These are phyloP conservation scores for Protophormia terraenovae DNA, from an alignment of 2,888 invertebrate species.

Conservation along the genomic window DNA sequence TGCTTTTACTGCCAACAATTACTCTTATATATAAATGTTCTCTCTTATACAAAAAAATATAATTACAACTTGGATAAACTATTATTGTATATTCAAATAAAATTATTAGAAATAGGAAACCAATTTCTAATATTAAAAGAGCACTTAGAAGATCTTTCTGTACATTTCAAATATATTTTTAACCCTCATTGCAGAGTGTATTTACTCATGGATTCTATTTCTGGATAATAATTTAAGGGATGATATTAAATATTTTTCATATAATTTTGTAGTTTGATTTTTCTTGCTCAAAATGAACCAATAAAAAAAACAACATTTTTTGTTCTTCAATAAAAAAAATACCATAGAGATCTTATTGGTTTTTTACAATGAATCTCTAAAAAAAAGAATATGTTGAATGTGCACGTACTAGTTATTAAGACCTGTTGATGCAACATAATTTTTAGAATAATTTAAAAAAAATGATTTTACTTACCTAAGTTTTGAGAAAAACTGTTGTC, in stretches of 20 bases:
- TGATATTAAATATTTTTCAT: conserved; percentile 7
- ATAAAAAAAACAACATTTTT: conserved; percentile 40
- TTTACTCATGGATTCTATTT: not conserved
- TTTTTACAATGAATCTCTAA: not conserved
- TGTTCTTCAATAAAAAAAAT: conserved; percentile 16
- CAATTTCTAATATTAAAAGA: too few relatives aligned
- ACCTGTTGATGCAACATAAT: conserved; percentile 41
- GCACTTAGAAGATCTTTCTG: not conserved
- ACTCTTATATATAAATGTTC: too few relatives aligned
- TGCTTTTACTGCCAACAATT: too few relatives aligned
- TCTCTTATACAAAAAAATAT: too few relatives aligned
- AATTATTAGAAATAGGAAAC: too few relatives aligned
- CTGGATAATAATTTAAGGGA: conserved; percentile 43
- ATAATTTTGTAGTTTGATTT: not conserved
- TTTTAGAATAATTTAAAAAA: not conserved
- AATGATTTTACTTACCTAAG: conserved; percentile 37
- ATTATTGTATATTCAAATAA: too few relatives aligned
- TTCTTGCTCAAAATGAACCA: conserved; percentile 1
- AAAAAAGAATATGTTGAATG: not conserved
- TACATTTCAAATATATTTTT: not conserved
- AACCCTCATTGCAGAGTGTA: conserved; percentile 7
- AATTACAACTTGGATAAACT: too few relatives aligned
- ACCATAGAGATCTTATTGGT: conserved; percentile 33
- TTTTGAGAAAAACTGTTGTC: not conserved
- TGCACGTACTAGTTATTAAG: not conserved